Evolutionary conservation across 2,113 vertebrate genomes (phyloP).

Genomic region (Erinaceus europaeus): DNA sequence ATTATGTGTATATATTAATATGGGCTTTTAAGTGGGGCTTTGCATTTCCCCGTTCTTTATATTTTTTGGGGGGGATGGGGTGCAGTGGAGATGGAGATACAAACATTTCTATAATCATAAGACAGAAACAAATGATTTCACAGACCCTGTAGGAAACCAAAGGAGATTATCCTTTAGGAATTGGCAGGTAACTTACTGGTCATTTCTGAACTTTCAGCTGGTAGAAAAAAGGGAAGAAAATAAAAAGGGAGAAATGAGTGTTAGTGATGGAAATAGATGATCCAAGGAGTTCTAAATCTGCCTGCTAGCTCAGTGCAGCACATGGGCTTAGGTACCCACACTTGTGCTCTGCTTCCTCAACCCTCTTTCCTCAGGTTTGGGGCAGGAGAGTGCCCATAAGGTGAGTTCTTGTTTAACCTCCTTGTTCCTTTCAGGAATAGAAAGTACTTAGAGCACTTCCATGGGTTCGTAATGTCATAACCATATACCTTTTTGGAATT

Average conservation of each 20-base stretch:
- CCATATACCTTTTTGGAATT: not conserved
- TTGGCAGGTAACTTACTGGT: conserved; percentile 41
- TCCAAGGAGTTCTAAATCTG: not conserved
- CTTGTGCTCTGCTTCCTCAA: not conserved
- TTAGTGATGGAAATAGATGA: not conserved
- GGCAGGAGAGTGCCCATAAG: not conserved
- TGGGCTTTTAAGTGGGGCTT: not conserved
- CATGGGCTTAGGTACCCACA: not conserved
- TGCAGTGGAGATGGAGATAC: not conserved
- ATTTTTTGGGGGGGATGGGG: not conserved
- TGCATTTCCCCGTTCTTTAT: not conserved
- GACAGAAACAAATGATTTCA: not conserved
- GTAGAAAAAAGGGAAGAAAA: not conserved
- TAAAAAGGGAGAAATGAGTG: not conserved
- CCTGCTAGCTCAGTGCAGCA: not conserved
- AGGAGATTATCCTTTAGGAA: not conserved
- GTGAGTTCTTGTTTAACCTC: not conserved
- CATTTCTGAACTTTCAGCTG: conserved; percentile 28
- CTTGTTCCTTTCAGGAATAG: not conserved
- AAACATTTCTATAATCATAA: not conserved
- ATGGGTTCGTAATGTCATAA: not conserved
- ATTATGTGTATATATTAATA: not conserved
- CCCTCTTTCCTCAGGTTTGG: not conserved
- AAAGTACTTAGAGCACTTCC: not conserved
- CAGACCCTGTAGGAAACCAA: not conserved